Evolutionary conservation across 2,797 vertebrate genomes (phyloP).

Genomic region (Xiphorhynchus erythropygius): DNA sequence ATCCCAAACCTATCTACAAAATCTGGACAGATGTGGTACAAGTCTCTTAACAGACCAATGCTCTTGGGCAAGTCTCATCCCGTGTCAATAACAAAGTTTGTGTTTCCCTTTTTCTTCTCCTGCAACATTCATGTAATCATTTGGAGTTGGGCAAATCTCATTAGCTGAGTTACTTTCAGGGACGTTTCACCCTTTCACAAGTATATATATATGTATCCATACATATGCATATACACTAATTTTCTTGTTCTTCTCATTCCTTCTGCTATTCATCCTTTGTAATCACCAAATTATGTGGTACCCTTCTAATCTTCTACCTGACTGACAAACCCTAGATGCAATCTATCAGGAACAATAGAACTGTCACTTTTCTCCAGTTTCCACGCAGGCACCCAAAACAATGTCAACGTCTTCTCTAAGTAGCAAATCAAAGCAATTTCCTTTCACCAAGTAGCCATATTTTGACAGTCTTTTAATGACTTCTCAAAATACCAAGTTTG

Average conservation of each 20-base stretch:
- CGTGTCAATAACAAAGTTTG: not conserved
- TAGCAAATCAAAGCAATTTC: not conserved
- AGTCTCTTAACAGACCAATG: not conserved
- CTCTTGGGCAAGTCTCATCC: not conserved
- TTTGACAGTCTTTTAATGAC: not conserved
- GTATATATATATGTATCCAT: not conserved
- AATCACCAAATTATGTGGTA: not conserved
- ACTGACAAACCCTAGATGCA: not conserved
- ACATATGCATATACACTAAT: accelerated
- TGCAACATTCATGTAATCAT: not conserved
- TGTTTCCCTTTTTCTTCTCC: not conserved
- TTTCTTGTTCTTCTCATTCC: not conserved
- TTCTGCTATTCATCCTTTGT: not conserved
- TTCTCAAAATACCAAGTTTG: not conserved
- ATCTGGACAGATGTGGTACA: not conserved
- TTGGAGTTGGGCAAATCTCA: not conserved
- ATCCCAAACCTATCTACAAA: not conserved
- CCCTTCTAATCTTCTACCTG: not conserved
- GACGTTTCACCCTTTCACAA: not conserved
- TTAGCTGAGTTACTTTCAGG: not conserved
- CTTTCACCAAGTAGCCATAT: not conserved
- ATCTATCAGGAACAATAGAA: not conserved
- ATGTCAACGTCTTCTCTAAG: not conserved
- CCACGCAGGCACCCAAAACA: not conserved
- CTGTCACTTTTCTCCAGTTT: not conserved